phyloP scores from a whole-genome alignment of 1,140 invertebrate species.

The Penaeus indicus region DNA sequence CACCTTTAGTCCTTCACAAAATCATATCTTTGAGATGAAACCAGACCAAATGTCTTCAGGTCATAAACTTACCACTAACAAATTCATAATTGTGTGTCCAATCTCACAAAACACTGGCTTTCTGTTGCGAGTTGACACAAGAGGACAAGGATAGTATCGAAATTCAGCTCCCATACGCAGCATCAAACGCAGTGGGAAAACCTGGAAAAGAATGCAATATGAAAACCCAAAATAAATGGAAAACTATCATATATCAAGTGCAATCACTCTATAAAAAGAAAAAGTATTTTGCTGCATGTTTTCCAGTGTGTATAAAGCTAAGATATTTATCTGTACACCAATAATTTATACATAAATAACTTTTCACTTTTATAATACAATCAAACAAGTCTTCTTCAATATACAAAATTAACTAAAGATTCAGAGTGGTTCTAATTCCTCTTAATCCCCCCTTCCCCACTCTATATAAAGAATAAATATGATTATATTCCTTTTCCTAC shows the following conservation, averaged over 20 bases:
- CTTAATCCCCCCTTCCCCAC: no score
- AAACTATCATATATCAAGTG: no score
- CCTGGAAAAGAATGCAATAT: slow-evolving; percentile 64
- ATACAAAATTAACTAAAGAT: no score
- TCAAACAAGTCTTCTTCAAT: no score
- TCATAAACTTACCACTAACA: slow-evolving; percentile 77
- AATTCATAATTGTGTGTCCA: slow-evolving; percentile 91
- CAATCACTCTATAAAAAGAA: no score
- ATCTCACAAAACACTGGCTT: slow-evolving; percentile 90
- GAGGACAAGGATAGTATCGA: slow-evolving; percentile 88
- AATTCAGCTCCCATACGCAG: slow-evolving; percentile 88
- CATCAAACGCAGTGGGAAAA: slow-evolving; percentile 84
- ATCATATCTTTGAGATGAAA: no score
- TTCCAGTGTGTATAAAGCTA: no score
- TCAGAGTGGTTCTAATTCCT: no score
- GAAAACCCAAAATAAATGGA: background rate
- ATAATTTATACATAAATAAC: no score
- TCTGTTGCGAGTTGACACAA: slow-evolving; percentile 84
- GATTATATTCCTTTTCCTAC: slow-evolving; percentile 7
- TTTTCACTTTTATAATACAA: no score
- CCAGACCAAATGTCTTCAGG: background rate
- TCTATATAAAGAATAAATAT: background rate
- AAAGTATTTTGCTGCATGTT: no score
- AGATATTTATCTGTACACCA: no score
- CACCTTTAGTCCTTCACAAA: background rate